These are phyloP conservation scores for Crocidura indochinensis DNA, from an alignment of 2,797 vertebrate genomes.

Conservation along the genomic window DNA sequence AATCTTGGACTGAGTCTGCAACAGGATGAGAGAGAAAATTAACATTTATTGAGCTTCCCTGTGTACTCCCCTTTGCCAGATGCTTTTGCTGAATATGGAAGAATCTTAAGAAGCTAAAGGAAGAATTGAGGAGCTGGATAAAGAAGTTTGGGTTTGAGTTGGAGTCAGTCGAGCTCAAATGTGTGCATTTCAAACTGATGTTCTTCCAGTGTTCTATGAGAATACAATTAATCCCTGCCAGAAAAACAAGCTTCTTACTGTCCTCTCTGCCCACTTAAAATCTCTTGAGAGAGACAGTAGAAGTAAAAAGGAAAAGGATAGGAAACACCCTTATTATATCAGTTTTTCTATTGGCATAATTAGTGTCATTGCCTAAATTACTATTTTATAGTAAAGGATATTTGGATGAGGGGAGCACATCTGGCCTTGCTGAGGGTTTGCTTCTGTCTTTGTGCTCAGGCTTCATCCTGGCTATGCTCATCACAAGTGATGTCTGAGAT, in stretches of 20 bases:
- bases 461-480: too few relatives aligned
- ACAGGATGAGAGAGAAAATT: constrained; percentile 46
- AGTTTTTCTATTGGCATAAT: not conserved
- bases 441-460: too few relatives aligned
- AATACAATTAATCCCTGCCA: not conserved
- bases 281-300: not conserved
- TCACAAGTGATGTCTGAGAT: too few relatives aligned
- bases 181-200: not conserved
- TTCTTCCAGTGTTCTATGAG: not conserved
- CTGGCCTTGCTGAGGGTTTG: not conserved
- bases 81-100: constrained; percentile 62
- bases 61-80: constrained; percentile 28
- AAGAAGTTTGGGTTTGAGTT: constrained; percentile 29
- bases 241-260: not conserved
- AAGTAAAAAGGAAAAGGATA: not conserved
- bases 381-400: not conserved
- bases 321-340: not conserved
- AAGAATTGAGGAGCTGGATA: constrained; percentile 2
- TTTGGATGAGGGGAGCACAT: not conserved
- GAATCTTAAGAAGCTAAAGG: constrained; percentile 50
- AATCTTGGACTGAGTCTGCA: constrained; percentile 57
- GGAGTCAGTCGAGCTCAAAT: not conserved
- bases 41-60: constrained; percentile 54
- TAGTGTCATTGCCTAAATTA: not conserved
- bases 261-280: not conserved